Evolutionary conservation across 2,113 vertebrate species (phyloP), one percentile per base, ranked within the genome.

Genomic region (Tursiops truncatus): DNA sequence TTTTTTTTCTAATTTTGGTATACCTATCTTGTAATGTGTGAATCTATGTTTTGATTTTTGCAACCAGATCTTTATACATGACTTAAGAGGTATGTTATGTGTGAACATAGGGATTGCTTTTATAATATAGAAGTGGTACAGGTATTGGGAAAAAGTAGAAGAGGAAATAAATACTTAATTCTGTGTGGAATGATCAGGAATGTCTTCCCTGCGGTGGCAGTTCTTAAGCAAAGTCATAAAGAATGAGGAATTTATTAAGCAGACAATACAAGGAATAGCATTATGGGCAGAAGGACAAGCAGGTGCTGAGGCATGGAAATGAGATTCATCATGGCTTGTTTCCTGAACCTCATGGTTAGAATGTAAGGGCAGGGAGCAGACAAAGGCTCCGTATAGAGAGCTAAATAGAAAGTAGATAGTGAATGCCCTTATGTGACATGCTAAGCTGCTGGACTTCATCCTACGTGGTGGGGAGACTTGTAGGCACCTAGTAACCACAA

Each of bases 1-100:
- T 95, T 58, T 94, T 94, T 79, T 94, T 68, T 88, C 58, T 77
- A 77, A 23, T 91, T 95, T 92, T 36, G 10, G 25, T 92, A 71
- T 91, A 11, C 18, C 41, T 70, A 2, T 94, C 56, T 80, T 47
- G 33, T 89, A 90, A 81, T 1, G 6, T 93, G 1, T 56, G 67
- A 70, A 91, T 85, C 38, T 85, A 4, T 38, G 44, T 15, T 74
- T 93, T 94, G 31, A 77, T 95, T 82, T 91, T 70, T 89, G 18
- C 53, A 88, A 50, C 4, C 47, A 68, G 71, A 58, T 50, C 36
- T 89, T 94, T 95, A 82, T 77, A 76, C 3, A 8, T 74, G 28
- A 89, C 11, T 38, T 70, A 41, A 92, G 25, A 28, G 33, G 73
- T 44, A 7, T 84, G 62, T 63, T 60, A 38, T 71, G 23, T 70